Evolutionary conservation across 1,140 invertebrate species (phyloP).

Genomic region (Leptinotarsa defecta): DNA sequence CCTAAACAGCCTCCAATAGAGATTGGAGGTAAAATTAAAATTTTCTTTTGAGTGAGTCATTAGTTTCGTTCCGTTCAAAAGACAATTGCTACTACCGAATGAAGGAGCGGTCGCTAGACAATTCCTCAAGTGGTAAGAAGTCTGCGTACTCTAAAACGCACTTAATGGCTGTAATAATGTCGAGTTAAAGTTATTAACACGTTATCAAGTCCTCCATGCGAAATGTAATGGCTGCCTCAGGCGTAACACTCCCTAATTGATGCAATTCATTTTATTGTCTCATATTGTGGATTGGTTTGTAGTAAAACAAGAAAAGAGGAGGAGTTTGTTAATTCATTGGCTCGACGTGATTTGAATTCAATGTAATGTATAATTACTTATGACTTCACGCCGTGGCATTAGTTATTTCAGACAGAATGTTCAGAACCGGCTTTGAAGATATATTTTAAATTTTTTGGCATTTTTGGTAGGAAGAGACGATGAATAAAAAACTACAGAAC

Average conservation of each 20-base stretch:
- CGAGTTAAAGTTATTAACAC: slow-evolving; percentile 25
- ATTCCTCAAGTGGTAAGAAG: slow-evolving; percentile 20
- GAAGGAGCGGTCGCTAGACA: slow-evolving; percentile 21
- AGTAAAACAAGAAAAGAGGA: slow-evolving; percentile 30
- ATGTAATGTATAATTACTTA: slow-evolving; percentile 13
- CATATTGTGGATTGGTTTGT: slow-evolving; percentile 37
- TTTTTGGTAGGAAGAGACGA: too few species aligned
- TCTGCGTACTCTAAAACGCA: slow-evolving; percentile 17
- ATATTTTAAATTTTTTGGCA: too few species aligned
- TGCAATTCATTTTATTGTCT: slow-evolving; percentile 39
- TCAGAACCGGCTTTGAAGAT: too few species aligned
- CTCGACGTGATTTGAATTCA: slow-evolving; percentile 29
- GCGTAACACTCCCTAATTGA: slow-evolving; percentile 37
- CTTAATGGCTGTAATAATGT: slow-evolving; percentile 22
- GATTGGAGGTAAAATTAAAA: too few species aligned
- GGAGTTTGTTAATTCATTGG: slow-evolving; percentile 36
- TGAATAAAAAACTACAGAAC: too few species aligned
- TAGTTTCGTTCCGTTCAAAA: neutral
- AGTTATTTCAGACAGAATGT: too few species aligned
- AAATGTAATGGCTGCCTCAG: slow-evolving; percentile 26
- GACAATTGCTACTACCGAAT: neutral
- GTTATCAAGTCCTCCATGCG: slow-evolving; percentile 26
- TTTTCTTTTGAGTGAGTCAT: too few species aligned
- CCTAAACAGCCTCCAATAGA: too few species aligned
- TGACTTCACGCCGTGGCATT: slow-evolving; percentile 8